Evolutionary conservation across 2,888 invertebrate species (phyloP), one percentile per base, ranked within the genome.

Genomic region (Steinernema carpocapsae): DNA sequence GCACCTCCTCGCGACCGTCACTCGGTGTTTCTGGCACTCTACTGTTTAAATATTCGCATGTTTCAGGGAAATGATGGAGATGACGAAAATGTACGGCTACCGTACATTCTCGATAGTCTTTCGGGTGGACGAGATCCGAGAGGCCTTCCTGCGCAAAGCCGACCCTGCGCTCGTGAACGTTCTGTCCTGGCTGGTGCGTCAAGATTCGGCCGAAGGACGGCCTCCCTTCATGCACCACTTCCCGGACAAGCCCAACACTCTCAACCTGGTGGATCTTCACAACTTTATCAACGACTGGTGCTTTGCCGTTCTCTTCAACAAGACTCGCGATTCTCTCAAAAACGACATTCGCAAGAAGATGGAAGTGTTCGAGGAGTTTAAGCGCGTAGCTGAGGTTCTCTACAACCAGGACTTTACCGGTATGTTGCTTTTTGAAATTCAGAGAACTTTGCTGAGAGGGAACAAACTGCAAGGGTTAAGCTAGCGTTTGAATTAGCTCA

Each of bases 161-260:
- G 64, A 64, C 29, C 64, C 64, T 1, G 29, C 26, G 17, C 32
- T 64, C 3, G 24, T 22, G 17, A 26, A 64, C 17, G 64, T 64
- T 3, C 64, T 64, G 7, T 26, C 64, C 4, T 64, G 64, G 64
- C 64, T 64, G 29, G 48, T 48, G 3, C 48, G 48, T 48, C 48
- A 3, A 4, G 22, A 64, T 12, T 29, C 32, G 7, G 29, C 14
- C 37, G 32, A 29, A 17, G 64, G 32, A 6, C 6, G 1, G 1
- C 26, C 26, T 6, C 29, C 64, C 12, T 64, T 64, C 32, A 64
- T 64, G 64, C 64, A 64, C 64, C 17, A 32, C 64, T 64, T 64
- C 32, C 64, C 64, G 12, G 32, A 64, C 17, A 29, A 26, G 17
- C 64, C 64, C 4, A 14, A 4, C 3, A 64, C 17, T 17, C 17